Conservation (phyloP, 2,888 invertebrate genomes). For the Macrosiphum euphorbiae region DNA sequence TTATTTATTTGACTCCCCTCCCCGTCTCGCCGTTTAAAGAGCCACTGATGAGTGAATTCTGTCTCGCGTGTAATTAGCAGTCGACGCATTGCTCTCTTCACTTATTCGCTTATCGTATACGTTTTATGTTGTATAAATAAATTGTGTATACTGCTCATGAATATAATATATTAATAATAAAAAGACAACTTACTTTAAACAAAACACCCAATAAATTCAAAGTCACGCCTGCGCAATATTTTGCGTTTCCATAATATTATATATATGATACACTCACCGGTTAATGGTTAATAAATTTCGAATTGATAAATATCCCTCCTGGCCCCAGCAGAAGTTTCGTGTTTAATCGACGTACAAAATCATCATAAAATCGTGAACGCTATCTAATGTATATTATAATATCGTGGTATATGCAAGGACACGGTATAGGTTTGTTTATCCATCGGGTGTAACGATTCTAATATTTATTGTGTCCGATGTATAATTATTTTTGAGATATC, state of each 20-base stretch:
- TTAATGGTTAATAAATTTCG: neutral
- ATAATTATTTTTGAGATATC: neutral
- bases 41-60: neutral
- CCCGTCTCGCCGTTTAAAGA: neutral
- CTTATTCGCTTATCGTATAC: neutral
- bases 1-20: neutral
- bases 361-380: neutral
- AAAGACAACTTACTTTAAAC: neutral
- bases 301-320: neutral
- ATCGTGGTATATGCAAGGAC: neutral
- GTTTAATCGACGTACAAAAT: neutral
- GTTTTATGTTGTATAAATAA: neutral
- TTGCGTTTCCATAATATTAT: neutral
- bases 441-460: neutral
- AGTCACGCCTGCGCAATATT: neutral
- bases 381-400: neutral
- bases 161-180: neutral
- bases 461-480: neutral
- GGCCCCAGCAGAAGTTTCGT: neutral
- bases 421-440: neutral
- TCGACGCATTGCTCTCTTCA: neutral
- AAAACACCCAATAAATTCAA: neutral
- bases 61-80: neutral
- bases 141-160: neutral
- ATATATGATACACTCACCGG: neutral